Conservation (phyloP, 2,888 invertebrate genomes). For the Lacanobia wlatinum region DNA sequence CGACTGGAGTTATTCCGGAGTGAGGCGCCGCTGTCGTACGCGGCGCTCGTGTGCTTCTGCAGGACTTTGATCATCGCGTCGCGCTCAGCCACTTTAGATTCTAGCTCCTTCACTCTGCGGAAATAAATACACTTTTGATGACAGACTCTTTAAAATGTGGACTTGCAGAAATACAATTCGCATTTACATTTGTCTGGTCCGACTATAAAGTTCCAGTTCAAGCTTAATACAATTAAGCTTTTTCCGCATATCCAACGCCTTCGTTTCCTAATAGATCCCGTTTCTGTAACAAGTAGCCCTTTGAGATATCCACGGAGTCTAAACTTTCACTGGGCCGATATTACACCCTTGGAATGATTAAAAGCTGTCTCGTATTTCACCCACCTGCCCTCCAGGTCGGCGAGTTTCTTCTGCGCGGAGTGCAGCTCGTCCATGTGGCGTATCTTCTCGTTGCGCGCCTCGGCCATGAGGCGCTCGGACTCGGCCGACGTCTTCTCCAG, state of each 20-base stretch:
- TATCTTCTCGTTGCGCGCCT: conserved; percentile 96
- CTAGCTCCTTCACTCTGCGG: conserved; percentile 94
- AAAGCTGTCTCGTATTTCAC: not conserved
- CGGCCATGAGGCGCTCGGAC: conserved; percentile 95
- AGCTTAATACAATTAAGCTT: too few species aligned
- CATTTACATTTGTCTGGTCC: too few species aligned
- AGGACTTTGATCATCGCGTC: conserved; percentile 97
- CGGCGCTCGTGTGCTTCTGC: conserved; percentile 95
- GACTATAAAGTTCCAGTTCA: too few species aligned
- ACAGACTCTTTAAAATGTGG: too few species aligned
- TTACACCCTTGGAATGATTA: too few species aligned
- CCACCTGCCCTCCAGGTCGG: conserved; percentile 96
- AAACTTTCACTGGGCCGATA: too few species aligned
- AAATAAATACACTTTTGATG: not conserved
- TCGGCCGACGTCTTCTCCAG: conserved; percentile 96
- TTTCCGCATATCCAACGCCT: too few species aligned
- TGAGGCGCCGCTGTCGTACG: conserved; percentile 91
- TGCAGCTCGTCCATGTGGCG: conserved; percentile 97
- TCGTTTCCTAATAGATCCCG: too few species aligned
- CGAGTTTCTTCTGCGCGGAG: conserved; percentile 95
- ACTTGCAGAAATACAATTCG: too few species aligned
- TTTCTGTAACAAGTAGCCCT: too few species aligned
- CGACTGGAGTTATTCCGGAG: conserved; percentile 88
- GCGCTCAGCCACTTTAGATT: conserved; percentile 96
- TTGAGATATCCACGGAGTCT: too few species aligned